Conservation (phyloP, 2,113 vertebrate genomes). For the Pandion haliaetus region DNA sequence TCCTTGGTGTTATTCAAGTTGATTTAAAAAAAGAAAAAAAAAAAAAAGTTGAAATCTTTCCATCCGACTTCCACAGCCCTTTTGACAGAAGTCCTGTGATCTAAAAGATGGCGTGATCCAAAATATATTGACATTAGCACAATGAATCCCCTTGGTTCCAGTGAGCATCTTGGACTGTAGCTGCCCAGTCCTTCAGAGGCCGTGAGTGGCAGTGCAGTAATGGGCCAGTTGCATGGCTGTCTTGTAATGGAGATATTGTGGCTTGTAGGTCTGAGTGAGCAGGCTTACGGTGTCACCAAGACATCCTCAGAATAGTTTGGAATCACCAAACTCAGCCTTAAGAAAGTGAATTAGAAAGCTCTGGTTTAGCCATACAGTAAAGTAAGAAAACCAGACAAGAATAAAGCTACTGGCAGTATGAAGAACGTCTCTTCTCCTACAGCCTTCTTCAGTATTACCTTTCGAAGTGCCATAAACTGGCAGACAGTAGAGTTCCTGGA, state of each 20-base stretch:
- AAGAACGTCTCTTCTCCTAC: neutral
- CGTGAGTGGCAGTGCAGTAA: too few relatives aligned
- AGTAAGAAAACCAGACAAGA: neutral
- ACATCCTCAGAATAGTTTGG: neutral
- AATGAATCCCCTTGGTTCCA: neutral
- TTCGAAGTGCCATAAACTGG: neutral
- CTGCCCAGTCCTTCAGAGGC: neutral
- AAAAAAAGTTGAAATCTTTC: neutral
- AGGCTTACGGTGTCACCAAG: neutral
- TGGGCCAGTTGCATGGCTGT: neutral
- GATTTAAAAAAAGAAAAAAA: neutral
- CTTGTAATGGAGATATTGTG: neutral
- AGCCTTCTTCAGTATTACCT: neutral
- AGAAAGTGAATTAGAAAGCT: neutral
- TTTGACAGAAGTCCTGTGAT: neutral
- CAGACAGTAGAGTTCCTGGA: neutral
- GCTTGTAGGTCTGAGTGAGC: neutral
- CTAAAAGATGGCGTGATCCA: neutral
- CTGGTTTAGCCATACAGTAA: neutral
- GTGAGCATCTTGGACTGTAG: neutral
- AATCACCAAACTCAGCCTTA: neutral
- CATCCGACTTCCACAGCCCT: neutral
- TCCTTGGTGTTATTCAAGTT: neutral
- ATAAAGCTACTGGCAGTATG: neutral
- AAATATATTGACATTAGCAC: neutral